Conservation (phyloP, 2,888 invertebrate species). For the Itoplectis maculator region DNA sequence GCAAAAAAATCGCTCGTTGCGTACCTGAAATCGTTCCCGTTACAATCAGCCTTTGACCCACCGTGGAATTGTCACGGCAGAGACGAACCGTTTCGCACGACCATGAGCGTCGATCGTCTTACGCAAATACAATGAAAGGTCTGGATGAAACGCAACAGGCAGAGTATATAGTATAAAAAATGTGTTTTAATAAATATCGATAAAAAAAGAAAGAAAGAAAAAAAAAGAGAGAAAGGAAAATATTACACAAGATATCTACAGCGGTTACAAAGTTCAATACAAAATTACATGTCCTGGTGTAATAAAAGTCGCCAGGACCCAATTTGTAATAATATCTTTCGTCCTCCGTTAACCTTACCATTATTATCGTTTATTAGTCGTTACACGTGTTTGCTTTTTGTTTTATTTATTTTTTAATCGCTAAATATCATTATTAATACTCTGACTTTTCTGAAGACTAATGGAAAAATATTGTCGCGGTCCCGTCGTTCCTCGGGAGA, state of each 20-base stretch:
- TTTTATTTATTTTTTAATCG: conserved; percentile 37
- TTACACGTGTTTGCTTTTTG: conserved; percentile 46
- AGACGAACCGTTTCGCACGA: background rate
- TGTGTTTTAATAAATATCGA: conserved; percentile 83
- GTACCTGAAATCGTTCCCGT: conserved; percentile 32
- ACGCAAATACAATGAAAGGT: conserved; percentile 13
- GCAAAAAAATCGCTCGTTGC: conserved; percentile 30
- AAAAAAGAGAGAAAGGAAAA: conserved; percentile 79
- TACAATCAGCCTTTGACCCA: background rate
- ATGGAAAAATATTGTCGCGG: conserved; percentile 81
- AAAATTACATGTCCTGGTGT: conserved; percentile 80
- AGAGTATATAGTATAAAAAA: conserved; percentile 77
- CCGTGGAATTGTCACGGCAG: background rate
- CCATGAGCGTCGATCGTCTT: background rate
- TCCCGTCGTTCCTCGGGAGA: conserved; percentile 46
- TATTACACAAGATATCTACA: conserved; percentile 83
- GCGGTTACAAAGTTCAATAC: conserved; percentile 80
- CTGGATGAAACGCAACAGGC: conserved; percentile 48
- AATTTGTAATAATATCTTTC: conserved; percentile 76
- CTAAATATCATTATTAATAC: conserved; percentile 80
- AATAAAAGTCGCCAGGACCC: conserved; percentile 74
- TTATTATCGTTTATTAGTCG: conserved; percentile 68
- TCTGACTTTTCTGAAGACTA: conserved; percentile 74
- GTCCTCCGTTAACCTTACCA: conserved; percentile 72
- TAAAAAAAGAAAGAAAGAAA: conserved; percentile 80